Evolutionary conservation across 2,113 vertebrate genomes (phyloP), one percentile per base, ranked within the genome.

Genomic region (Corapipo altera): DNA sequence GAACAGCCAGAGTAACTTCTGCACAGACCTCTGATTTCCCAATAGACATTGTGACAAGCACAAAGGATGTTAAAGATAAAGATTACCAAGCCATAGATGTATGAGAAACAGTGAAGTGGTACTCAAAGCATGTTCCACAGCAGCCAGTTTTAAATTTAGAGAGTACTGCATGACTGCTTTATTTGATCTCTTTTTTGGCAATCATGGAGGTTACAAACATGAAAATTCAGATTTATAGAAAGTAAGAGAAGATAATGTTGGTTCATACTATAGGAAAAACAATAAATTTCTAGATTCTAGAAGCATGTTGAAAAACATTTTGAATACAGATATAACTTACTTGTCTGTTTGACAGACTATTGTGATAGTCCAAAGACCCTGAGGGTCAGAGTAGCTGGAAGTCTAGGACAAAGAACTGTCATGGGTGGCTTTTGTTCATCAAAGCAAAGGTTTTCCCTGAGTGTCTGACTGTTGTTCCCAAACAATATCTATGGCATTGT

Each of bases 381-480:
- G 95, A 95, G 97, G 97, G 97, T 98, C 97, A 96, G 85, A 98
- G 96, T 97, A 98, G 96, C 97, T 97, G 95, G 96, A 97, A 95
- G 93, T 89, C 96, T 86, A 91, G 95, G 94, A 97, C 94, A 97
- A 97, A 96, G 96, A 96, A 91, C 72, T 96, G 90, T 96, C 71
- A 11, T 61, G 33, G 88, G 91, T 93, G 88, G 93, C 95, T 96
- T 98, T 98, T 98, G 95, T 98, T 97, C 95, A 88, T 86, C 0
- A 28, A 97, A 97, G 97, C 95, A 94, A 97, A 98, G 96, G 90
- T 93, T 98, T 89, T 92, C 86, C 84, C 80, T 66, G 92, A 97
- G 96, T 95, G 97, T 97, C 97, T 96, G 88, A 86, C 86, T 96
- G 97, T 98, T 97, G 95, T 93, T 97, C 70, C 94, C 88, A 95